A percentile compares a stretch with the other conserved stretches of the same genome.
phyloP scores from a whole-genome alignment of 2,797 vertebrate species.

The Podarcis lilfordi region DNA sequence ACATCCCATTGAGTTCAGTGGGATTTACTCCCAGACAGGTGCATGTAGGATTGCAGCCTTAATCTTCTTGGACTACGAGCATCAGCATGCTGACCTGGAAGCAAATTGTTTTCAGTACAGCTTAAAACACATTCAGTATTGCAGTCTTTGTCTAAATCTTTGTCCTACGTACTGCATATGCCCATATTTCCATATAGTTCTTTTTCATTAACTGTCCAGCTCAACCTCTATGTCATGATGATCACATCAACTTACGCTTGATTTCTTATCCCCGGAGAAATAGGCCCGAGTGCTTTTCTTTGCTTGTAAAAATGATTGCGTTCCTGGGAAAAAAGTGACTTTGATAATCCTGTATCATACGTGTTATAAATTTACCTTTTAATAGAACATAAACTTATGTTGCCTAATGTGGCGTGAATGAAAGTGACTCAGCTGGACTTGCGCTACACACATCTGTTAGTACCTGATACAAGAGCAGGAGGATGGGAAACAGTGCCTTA shows the following conservation, averaged over 20 bases:
- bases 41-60: background rate
- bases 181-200: background rate
- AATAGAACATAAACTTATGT: conserved; percentile 27
- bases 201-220: background rate
- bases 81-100: background rate
- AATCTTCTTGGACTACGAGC: background rate
- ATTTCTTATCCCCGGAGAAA: background rate
- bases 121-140: background rate
- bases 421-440: conserved; percentile 13
- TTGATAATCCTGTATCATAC: background rate
- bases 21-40: background rate
- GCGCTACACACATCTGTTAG: rapidly evolving
- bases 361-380: conserved; percentile 29
- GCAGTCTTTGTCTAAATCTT: background rate
- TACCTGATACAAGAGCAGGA: conserved; percentile 30
- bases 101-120: background rate
- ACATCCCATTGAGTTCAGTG: background rate
- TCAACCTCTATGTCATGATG: background rate
- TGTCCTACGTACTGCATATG: background rate
- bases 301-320: background rate
- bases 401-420: background rate
- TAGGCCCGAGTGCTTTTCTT: background rate
- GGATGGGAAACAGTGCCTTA: conserved; percentile 95
- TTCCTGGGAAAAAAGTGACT: background rate
- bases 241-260: background rate